Base-by-base conservation (phyloP, 2,797 vertebrate species). In the Parauchenoglanis ngamensis region DNA sequence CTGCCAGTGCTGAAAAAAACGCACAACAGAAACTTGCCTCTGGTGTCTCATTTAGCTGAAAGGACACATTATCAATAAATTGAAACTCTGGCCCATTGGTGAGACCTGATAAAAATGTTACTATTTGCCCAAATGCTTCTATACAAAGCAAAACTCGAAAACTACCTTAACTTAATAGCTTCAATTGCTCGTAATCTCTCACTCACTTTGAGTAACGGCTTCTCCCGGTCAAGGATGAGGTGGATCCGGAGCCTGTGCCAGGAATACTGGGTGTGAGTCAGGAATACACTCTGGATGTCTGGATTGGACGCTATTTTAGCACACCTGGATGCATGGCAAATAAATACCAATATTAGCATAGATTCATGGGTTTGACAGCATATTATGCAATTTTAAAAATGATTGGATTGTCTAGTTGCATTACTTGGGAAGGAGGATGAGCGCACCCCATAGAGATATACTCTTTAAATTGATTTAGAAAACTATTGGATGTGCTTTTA, bases 41-140 rank as follows among this genome's bases (percentile, higher is more conserved):
- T 59, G 54, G 72, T 78, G 87, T 57, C 40, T 72, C 63, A 61
- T 87, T 87, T 84, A 84, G 52, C 73, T 61, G 59, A 70, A 78
- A 56, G 19, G 54, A 78, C 75, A 61, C 7, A n/a, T 56, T 68
- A 52, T 84, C 72, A 72, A 49, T 52, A 7, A 21, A 52, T 6
- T 44, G 31, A 5, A 31, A 70, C 17, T 46, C 56, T 54, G 54
- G 25, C 68, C 56, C n/a, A 25, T 54, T 82, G 44, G 70, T 76
- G 5, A 76, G 52, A 65, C 17, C 40, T 31, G 28, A 56, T 31
- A 59, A 35, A 80, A 52, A 82, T 46, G 35, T 59, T 87, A 25
- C 25, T 7, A 81, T 82, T 79, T 57, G 61, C 56, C 5, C 63
- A 80, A 19, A 40, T 54, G 49, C 21, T 40, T 65, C 44, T 4